Conservation (phyloP, 1,140 invertebrate genomes). For the Penaeus japonicus region DNA sequence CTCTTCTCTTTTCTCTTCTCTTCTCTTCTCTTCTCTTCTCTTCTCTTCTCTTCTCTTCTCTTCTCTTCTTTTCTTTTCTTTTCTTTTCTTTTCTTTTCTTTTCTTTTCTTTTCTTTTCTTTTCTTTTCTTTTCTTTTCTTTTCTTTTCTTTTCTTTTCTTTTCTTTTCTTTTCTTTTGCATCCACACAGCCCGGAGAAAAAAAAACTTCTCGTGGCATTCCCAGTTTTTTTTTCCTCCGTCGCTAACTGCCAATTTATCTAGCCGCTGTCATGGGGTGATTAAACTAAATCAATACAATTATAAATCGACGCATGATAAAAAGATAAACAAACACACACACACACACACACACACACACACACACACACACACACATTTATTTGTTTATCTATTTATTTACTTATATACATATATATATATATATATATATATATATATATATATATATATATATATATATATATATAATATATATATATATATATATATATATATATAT, state of each 20-base stretch:
- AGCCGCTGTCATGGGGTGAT: neutral
- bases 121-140: neutral
- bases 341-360: conserved; percentile 1
- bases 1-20: no score
- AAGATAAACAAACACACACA: neutral
- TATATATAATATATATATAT: no score
- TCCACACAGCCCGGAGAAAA: neutral
- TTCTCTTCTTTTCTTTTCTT: neutral
- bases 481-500: no score
- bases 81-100: no score
- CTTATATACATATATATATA: neutral
- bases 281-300: neutral
- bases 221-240: no score
- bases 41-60: neutral
- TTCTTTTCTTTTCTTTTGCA: neutral
- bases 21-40: neutral
- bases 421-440: neutral
- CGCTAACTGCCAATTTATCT: neutral
- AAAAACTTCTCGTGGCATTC: no score
- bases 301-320: neutral
- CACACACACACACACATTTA: neutral
- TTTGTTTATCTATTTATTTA: neutral
- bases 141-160: neutral
- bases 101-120: no score
- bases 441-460: neutral